Percentiles rank a stretch among this genome's conserved stretches.
Conservation (phyloP, 2,113 vertebrate genomes). For the Gallinago paraguaiae region DNA sequence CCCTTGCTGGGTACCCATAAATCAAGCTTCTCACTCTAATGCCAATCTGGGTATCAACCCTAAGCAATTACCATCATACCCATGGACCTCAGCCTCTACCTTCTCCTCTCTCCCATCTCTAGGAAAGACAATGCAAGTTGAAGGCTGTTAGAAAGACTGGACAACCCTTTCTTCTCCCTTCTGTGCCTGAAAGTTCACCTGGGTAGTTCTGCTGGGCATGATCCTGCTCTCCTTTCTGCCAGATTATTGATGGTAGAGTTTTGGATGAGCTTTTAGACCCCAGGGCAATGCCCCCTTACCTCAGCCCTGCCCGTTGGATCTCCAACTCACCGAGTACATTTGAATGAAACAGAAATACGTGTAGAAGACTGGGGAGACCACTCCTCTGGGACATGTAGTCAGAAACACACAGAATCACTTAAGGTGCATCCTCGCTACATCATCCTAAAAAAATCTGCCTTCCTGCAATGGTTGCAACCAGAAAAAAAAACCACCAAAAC, state of each 20-base stretch:
- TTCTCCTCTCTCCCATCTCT: neutral
- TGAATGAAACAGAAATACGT: neutral
- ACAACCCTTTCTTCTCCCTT: neutral
- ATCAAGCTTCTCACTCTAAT: neutral
- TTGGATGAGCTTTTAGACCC: neutral
- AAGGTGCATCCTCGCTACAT: neutral
- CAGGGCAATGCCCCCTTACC: neutral
- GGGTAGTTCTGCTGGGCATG: neutral
- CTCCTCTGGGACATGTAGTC: neutral
- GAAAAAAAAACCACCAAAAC: too few relatives aligned
- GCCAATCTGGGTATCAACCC: accelerated
- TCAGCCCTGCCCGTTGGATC: neutral
- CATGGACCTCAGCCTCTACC: neutral
- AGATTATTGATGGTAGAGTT: neutral
- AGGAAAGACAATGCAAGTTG: accelerated
- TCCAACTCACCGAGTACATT: neutral
- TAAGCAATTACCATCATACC: neutral
- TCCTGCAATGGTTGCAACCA: neutral
- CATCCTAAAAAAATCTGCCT: neutral
- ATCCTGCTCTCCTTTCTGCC: neutral
- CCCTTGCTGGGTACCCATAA: neutral
- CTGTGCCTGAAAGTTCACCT: neutral
- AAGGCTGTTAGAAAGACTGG: neutral
- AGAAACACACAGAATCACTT: neutral
- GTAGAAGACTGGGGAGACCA: neutral